These are phyloP conservation scores for Cydia pomonella DNA, from an alignment of 1,140 invertebrate species.

Conservation along the genomic window DNA sequence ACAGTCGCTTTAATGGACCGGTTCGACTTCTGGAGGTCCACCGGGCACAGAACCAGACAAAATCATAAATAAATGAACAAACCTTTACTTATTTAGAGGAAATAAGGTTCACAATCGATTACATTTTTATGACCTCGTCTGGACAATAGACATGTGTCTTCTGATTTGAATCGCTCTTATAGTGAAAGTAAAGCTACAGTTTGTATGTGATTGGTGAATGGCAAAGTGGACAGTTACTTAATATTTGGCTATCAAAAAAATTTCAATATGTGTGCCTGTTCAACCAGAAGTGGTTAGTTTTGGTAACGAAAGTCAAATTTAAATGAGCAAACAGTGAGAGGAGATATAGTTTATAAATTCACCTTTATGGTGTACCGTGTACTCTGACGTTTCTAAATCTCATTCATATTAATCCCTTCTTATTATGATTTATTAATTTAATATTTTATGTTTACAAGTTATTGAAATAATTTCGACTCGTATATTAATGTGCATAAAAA, in stretches of 20 bases:
- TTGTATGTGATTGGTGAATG: not conserved
- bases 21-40: not conserved
- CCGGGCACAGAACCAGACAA: not conserved
- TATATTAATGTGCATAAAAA: too few species aligned
- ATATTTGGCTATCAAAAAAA: not conserved
- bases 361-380: too few species aligned
- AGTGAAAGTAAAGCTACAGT: not conserved
- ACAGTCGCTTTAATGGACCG: conserved; percentile 22
- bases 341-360: too few species aligned
- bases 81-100: not conserved
- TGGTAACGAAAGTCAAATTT: too few species aligned
- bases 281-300: not conserved
- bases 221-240: not conserved
- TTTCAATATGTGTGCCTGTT: not conserved
- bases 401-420: too few species aligned
- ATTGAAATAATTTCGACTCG: too few species aligned
- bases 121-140: not conserved
- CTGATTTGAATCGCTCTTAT: not conserved
- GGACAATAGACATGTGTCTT: not conserved
- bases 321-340: too few species aligned
- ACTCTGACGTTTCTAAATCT: too few species aligned
- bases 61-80: not conserved
- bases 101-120: not conserved
- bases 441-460: too few species aligned
- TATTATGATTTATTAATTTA: too few species aligned